Base-by-base conservation (phyloP, 2,888 invertebrate species). In the Spodoptera littoralis region DNA sequence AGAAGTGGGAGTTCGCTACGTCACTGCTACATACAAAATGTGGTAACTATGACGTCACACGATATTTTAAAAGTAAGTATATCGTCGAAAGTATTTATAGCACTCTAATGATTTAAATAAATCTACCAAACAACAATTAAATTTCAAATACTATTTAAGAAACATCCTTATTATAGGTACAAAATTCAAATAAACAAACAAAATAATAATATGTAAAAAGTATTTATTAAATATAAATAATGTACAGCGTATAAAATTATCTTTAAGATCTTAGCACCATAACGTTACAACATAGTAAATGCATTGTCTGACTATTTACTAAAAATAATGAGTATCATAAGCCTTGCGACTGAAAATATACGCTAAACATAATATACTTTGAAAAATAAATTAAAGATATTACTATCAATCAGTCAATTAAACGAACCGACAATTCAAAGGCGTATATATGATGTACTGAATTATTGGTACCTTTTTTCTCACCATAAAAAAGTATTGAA, bases 301-400 rank as follows among this genome's bases (percentile, higher is more conserved):
- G 94, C 94, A 92, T 82, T 77, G 70, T 88, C 87, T 91, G 92
- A 93, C 91, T 92, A 90, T 81, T 77, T 57, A 60, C 58, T 78
- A 75, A 70, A 81, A 79, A 78, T 88, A 88, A 86, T 92, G 92
- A 92, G 92, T 92, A 92, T 91, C 90, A 80, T 87, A 82, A 76
- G 79, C 80, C 76, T 73, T 80, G 76, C 54, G 62, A 70, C 66
- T 67, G 69, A 63, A 65, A 72, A 70, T 71, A 66, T 54, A 75
- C 69, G 66, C 67, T 61, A 59, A 18, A 49, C 46, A 53, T 59
- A 36, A 65, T 53, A 54, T 55, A 66, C 22, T 24, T 55, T 41
- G 54, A 58, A 45, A 70, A 68, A 65, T 63, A 56, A 62, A 70
- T 65, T 51, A 50, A 55, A 51, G 71, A 54, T 58, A 59, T 60